Conservation (phyloP, 1,140 invertebrate genomes). For the Drosophila ercepeae region DNA sequence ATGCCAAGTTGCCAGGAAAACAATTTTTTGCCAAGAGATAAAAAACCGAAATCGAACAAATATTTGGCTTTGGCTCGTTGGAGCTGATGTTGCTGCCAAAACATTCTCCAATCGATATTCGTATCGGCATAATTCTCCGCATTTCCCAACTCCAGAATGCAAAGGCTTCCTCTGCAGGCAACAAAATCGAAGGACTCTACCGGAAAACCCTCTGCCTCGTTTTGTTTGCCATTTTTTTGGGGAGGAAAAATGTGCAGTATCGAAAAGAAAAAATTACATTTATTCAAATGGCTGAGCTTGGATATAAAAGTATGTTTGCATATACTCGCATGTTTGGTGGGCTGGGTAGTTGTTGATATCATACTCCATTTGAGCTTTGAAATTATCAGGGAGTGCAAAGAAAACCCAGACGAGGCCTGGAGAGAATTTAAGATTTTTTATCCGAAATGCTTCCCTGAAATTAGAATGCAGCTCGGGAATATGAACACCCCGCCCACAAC, state of each 20-base stretch:
- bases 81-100: conserved; percentile 49
- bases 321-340: not conserved
- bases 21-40: conserved; percentile 55
- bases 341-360: conserved; percentile 18
- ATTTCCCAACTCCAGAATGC: conserved; percentile 9
- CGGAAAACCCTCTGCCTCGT: conserved; percentile 12
- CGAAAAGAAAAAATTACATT: conserved; percentile 42
- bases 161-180: conserved; percentile 3
- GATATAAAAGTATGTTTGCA: not conserved
- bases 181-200: conserved; percentile 5
- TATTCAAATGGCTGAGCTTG: conserved; percentile 45
- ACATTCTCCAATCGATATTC: conserved; percentile 57
- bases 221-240: conserved; percentile 31
- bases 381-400: conserved; percentile 39
- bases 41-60: conserved; percentile 55
- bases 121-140: conserved; percentile 62
- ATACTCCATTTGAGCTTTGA: conserved; percentile 24
- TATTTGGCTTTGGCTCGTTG: conserved; percentile 59
- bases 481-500: conserved; percentile 17
- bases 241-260: conserved; percentile 18
- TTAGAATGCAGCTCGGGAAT: conserved; percentile 53
- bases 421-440: conserved; percentile 20
- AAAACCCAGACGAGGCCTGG: conserved; percentile 17
- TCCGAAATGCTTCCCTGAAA: conserved; percentile 22
- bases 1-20: conserved; percentile 62